A percentile compares a stretch with the other conserved stretches of the same genome.
phyloP scores from a whole-genome alignment of 2,888 invertebrate species.

The Palloptera scutellata region DNA sequence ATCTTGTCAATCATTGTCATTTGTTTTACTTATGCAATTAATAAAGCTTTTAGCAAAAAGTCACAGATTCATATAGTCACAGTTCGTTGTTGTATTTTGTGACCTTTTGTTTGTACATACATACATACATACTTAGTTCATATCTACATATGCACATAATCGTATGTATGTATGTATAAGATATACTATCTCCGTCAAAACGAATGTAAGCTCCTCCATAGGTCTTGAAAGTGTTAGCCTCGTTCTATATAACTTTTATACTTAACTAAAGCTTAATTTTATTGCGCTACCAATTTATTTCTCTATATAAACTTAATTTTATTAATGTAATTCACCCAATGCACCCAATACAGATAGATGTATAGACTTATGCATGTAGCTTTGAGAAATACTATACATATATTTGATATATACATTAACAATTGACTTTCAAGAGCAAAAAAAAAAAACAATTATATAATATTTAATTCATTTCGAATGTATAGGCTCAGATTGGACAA shows the following conservation, averaged over 20 bases:
- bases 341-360: too few relatives aligned
- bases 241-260: not conserved
- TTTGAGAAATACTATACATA: too few relatives aligned
- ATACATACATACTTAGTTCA: not conserved
- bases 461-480: too few relatives aligned
- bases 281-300: too few relatives aligned
- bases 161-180: not conserved
- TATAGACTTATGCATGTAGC: too few relatives aligned
- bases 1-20: conserved; percentile 23
- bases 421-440: too few relatives aligned
- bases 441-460: too few relatives aligned
- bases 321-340: too few relatives aligned
- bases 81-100: not conserved
- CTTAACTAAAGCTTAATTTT: not conserved
- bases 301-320: too few relatives aligned
- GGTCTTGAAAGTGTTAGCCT: not conserved
- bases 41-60: not conserved
- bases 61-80: not conserved
- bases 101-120: not conserved
- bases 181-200: not conserved
- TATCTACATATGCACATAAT: not conserved
- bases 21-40: not conserved
- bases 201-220: too few relatives aligned
- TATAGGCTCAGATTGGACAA: too few relatives aligned
- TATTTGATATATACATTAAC: too few relatives aligned